phyloP scores from a whole-genome alignment of 2,113 vertebrate species.

The Tamias sibiricus region DNA sequence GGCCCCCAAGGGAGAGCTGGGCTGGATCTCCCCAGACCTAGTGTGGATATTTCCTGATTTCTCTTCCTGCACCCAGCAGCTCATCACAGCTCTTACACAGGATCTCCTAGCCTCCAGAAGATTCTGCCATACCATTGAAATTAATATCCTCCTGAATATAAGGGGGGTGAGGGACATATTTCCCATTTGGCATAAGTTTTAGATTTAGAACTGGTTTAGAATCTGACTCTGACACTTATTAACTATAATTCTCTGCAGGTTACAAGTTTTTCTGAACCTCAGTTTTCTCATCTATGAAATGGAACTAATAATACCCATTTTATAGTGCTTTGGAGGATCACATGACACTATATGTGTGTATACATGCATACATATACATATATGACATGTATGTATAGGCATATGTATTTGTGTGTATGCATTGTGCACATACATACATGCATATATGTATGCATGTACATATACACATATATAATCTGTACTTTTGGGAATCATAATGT shows the following conservation, averaged over 20 bases:
- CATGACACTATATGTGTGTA: neutral
- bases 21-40: neutral
- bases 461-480: neutral
- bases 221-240: neutral
- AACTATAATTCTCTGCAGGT: neutral
- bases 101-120: neutral
- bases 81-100: neutral
- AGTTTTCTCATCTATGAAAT: neutral
- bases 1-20: neutral
- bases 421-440: no score
- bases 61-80: neutral
- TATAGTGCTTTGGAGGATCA: neutral
- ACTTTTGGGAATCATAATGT: neutral
- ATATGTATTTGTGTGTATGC: no score
- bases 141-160: neutral
- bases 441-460: no score
- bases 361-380: no score
- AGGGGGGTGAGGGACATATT: neutral
- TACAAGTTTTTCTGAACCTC: neutral
- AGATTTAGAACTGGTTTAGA: neutral
- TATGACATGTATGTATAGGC: no score
- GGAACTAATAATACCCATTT: neutral
- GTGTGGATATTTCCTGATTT: neutral
- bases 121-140: neutral
- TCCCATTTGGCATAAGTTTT: neutral